Evolutionary conservation across 2,797 vertebrate species (phyloP).

Genomic region (Protosalanx chinensis): DNA sequence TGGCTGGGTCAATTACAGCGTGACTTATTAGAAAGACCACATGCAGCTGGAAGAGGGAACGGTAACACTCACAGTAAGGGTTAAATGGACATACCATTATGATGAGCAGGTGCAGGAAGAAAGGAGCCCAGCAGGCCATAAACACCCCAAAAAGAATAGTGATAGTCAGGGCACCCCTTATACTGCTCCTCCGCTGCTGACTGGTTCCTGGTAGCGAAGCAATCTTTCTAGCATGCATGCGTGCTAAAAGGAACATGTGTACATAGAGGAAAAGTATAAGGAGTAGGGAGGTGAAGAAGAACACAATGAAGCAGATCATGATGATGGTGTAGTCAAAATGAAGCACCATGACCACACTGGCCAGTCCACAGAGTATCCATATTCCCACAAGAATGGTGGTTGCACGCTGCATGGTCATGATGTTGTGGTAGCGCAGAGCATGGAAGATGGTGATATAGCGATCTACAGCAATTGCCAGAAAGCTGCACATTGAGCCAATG

Average conservation of each 20-base stretch:
- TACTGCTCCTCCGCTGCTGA: conserved; percentile 61
- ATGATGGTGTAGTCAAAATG: conserved; percentile 79
- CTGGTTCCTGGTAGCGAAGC: conserved; percentile 69
- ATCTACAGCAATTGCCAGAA: conserved; percentile 87
- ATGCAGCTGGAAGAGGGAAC: conserved; percentile 89
- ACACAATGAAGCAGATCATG: conserved; percentile 79
- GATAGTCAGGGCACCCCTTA: conserved; percentile 85
- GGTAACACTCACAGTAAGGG: conserved; percentile 93
- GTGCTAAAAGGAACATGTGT: conserved; percentile 92
- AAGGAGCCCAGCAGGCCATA: conserved; percentile 90
- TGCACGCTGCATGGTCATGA: conserved; percentile 84
- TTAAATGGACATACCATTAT: conserved; percentile 84
- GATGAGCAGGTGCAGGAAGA: conserved; percentile 87
- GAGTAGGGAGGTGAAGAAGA: conserved; percentile 81
- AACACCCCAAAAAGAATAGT: conserved; percentile 92
- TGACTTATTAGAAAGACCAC: conserved; percentile 89
- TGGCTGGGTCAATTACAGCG: conserved; percentile 87
- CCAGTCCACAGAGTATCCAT: conserved; percentile 81
- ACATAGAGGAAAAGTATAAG: conserved; percentile 87
- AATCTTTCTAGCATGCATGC: conserved; percentile 82
- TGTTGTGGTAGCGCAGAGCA: conserved; percentile 86
- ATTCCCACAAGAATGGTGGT: conserved; percentile 70
- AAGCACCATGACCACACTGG: conserved; percentile 78
- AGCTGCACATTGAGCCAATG: conserved; percentile 89
- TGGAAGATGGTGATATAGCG: conserved; percentile 96